phyloP scores from a whole-genome alignment of 2,797 vertebrate genomes.

The Gouania willdenowi region DNA sequence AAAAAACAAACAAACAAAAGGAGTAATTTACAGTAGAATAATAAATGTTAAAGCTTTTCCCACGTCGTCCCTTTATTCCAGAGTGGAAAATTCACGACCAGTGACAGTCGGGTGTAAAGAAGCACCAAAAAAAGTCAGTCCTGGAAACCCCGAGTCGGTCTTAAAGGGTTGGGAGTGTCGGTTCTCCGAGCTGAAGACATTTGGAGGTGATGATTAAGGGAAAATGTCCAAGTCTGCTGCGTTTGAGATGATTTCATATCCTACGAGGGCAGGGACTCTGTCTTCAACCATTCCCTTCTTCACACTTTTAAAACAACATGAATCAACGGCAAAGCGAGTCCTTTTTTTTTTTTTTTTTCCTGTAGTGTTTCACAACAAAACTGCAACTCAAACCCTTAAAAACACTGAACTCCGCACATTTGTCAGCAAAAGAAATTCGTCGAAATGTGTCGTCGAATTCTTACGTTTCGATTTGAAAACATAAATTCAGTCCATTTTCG shows the following conservation, averaged over 20 bases:
- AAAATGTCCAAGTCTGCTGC: slow-evolving; percentile 10
- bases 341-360: neutral
- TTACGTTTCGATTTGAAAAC: too few relatives aligned
- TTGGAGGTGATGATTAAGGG: neutral
- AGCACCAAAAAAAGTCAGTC: slow-evolving; percentile 52
- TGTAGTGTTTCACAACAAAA: slow-evolving; percentile 32
- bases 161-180: slow-evolving; percentile 42
- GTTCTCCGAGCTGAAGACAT: neutral
- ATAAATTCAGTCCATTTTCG: too few relatives aligned
- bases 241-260: slow-evolving; percentile 39
- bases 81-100: slow-evolving; percentile 18
- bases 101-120: slow-evolving; percentile 46
- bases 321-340: slow-evolving; percentile 16
- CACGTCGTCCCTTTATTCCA: neutral
- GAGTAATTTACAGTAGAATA: slow-evolving; percentile 23
- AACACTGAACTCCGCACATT: slow-evolving; percentile 8
- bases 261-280: slow-evolving; percentile 37
- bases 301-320: too few relatives aligned
- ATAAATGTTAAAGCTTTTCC: slow-evolving; percentile 39
- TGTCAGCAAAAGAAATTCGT: neutral
- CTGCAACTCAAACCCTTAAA: slow-evolving; percentile 26
- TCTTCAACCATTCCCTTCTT: too few relatives aligned
- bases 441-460: too few relatives aligned
- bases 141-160: slow-evolving; percentile 18
- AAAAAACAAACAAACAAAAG: too few relatives aligned